Conservation (phyloP, 2,797 vertebrate genomes). For the Catharus ustulatus region DNA sequence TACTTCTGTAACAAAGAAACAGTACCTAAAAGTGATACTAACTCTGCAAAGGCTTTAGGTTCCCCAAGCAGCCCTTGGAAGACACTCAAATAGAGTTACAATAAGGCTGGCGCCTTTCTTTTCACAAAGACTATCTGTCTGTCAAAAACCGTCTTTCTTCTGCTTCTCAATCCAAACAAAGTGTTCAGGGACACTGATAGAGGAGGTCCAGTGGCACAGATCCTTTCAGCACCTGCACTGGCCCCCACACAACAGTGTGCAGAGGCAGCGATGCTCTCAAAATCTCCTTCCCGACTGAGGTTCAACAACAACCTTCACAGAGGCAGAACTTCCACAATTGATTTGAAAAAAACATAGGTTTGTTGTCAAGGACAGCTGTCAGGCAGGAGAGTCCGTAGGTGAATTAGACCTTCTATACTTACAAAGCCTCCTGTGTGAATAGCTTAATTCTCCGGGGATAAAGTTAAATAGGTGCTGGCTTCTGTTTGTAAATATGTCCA, state of each 20-base stretch:
- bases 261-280: neutral
- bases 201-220: accelerated
- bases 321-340: neutral
- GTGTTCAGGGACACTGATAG: neutral
- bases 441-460: neutral
- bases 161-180: neutral
- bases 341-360: neutral
- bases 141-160: neutral
- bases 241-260: accelerated
- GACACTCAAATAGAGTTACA: neutral
- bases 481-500: constrained; percentile 16
- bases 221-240: neutral
- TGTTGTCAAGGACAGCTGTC: neutral
- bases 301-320: neutral
- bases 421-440: neutral
- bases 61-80: neutral
- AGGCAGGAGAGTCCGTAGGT: neutral
- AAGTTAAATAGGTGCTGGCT: constrained; percentile 14
- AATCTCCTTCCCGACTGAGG: neutral
- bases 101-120: neutral
- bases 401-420: neutral
- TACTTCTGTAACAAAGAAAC: neutral
- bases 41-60: neutral
- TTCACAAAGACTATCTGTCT: neutral
- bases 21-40: neutral